A percentile compares a stretch with the other conserved stretches of the same genome.
Conservation (phyloP, 64 coral and sea anemone species). For the Montipora sp. region DNA sequence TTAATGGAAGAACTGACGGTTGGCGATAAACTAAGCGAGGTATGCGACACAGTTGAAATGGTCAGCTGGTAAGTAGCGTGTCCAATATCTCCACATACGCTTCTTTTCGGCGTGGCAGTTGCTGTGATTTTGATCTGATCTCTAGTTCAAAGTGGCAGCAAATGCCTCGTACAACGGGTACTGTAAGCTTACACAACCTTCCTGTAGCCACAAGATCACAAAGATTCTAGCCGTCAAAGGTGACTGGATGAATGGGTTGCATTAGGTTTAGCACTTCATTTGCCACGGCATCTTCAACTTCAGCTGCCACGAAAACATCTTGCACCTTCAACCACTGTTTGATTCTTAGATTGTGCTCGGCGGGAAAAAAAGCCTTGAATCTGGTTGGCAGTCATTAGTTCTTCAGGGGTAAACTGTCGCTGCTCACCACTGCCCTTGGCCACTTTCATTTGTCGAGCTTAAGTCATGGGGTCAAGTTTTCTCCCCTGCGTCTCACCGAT, state of each 20-base stretch:
- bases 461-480: slow-evolving; percentile 31
- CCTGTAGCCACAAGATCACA: not conserved
- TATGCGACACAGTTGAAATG: too few species aligned
- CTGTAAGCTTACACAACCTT: not conserved
- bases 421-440: not conserved
- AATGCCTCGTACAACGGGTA: too few species aligned
- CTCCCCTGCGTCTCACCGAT: slow-evolving; percentile 32
- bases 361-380: slow-evolving; percentile 26
- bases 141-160: too few species aligned
- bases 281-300: not conserved
- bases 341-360: not conserved
- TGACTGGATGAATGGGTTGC: slow-evolving; percentile 11
- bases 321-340: not conserved
- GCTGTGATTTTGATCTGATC: too few species aligned
- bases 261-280: not conserved
- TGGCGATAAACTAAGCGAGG: too few species aligned
- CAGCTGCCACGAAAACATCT: not conserved
- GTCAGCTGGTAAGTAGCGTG: too few species aligned
- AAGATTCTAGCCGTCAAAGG: not conserved
- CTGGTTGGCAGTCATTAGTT: not conserved
- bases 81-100: too few species aligned
- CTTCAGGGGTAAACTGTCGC: not conserved
- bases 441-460: slow-evolving; percentile 18
- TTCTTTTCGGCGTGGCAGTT: too few species aligned
- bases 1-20: too few species aligned